These are phyloP conservation scores for Ophion ventricosus DNA, from an alignment of 2,888 invertebrate genomes.

Conservation along the genomic window DNA sequence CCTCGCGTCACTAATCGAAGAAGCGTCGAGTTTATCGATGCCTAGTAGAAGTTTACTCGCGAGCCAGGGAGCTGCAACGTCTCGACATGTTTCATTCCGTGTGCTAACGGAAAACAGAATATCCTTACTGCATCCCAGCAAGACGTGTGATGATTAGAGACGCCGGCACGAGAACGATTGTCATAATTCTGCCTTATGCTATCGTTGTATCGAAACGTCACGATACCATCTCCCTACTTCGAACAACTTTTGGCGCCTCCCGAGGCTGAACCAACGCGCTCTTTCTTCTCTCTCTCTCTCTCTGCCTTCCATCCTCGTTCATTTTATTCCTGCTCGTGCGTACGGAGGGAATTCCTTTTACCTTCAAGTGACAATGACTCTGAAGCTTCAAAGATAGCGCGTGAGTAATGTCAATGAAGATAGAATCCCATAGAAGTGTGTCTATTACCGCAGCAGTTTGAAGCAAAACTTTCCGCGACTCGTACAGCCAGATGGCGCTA, in stretches of 20 bases:
- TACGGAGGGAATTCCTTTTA: constrained; percentile 35
- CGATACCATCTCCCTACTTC: constrained; percentile 70
- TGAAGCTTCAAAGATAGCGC: constrained; percentile 14
- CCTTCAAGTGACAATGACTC: constrained; percentile 36
- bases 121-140: constrained; percentile 1
- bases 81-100: constrained; percentile 4
- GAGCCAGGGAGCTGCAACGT: background rate
- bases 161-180: constrained; percentile 75
- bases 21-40: background rate
- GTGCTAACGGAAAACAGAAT: constrained; percentile 3
- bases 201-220: constrained; percentile 62
- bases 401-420: constrained; percentile 27
- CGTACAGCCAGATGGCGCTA: background rate
- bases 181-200: constrained; percentile 65
- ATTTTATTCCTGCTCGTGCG: background rate
- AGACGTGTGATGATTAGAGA: constrained; percentile 59
- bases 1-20: background rate
- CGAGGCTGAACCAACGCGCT: constrained; percentile 37
- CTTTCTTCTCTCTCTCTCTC: constrained; percentile 34
- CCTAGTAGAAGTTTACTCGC: background rate
- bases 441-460: background rate
- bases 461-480: background rate
- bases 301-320: constrained; percentile 1
- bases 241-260: constrained; percentile 70
- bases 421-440: background rate